phyloP scores from a whole-genome alignment of 2,113 vertebrate species.

The Eubucco bourcierii region DNA sequence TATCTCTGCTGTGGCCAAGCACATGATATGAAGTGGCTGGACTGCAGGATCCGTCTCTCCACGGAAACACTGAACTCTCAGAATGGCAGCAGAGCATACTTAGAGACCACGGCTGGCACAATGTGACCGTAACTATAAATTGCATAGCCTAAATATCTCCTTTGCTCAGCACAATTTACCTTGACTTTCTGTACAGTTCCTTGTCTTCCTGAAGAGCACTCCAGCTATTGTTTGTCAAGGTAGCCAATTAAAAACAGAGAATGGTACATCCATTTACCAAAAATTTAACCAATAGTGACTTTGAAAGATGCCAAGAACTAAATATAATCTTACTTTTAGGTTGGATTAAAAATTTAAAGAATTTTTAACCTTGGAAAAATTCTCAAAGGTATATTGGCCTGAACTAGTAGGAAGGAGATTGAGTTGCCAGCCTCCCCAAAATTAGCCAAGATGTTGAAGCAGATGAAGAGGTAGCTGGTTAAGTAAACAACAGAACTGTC shows the following conservation, averaged over 20 bases:
- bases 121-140: accelerated
- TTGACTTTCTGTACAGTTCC: background rate
- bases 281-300: background rate
- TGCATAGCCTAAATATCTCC: background rate
- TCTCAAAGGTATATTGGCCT: background rate
- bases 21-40: background rate
- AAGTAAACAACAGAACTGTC: background rate
- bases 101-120: background rate
- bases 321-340: background rate
- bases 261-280: background rate
- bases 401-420: background rate
- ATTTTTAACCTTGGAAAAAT: background rate
- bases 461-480: background rate
- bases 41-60: background rate
- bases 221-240: background rate
- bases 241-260: background rate
- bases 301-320: background rate
- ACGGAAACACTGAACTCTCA: background rate
- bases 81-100: background rate
- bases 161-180: background rate
- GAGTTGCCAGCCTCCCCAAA: background rate
- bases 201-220: background rate
- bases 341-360: background rate
- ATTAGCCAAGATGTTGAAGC: background rate
- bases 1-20: background rate